Evolutionary conservation across 2,888 invertebrate species (phyloP).

Genomic region (Ceramica pisi): DNA sequence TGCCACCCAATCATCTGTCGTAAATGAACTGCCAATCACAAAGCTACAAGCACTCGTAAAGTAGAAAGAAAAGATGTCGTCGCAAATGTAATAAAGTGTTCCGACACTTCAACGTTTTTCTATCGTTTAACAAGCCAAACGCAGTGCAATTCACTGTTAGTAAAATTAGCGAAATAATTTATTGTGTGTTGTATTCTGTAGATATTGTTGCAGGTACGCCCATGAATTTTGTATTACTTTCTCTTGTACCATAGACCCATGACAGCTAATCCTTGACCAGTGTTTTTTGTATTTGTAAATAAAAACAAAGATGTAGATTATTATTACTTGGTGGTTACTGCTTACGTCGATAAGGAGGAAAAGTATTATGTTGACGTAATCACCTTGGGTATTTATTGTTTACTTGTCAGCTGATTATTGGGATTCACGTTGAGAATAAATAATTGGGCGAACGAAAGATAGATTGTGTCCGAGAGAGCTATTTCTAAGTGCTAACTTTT

Average conservation of each 20-base stretch:
- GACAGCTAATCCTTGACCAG: constrained; percentile 82
- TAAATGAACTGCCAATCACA: constrained; percentile 76
- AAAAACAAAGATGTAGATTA: constrained; percentile 81
- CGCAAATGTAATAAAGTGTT: constrained; percentile 75
- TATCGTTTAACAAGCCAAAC: constrained; percentile 73
- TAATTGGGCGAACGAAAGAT: constrained; percentile 31
- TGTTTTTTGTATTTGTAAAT: constrained; percentile 88
- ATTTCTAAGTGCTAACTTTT: constrained; percentile 61
- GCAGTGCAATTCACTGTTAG: constrained; percentile 71
- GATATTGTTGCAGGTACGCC: constrained; percentile 70
- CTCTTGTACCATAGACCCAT: constrained; percentile 71
- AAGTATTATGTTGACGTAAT: constrained; percentile 68
- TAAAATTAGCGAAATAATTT: constrained; percentile 46
- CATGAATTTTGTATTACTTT: constrained; percentile 72
- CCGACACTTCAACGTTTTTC: constrained; percentile 69
- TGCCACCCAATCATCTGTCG: constrained; percentile 55
- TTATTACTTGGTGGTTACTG: constrained; percentile 47
- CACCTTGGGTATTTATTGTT: constrained; percentile 47
- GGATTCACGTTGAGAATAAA: constrained; percentile 25
- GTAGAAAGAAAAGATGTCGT: constrained; percentile 86
- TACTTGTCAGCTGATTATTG: constrained; percentile 32
- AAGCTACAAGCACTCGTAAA: constrained; percentile 81
- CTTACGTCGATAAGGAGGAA: constrained; percentile 57
- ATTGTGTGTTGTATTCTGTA: constrained; percentile 49
- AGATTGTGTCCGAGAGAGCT: constrained; percentile 29